Percentiles rank a stretch among this genome's conserved stretches.
These are phyloP conservation scores for Hybognathus amarus DNA, from an alignment of 2,797 vertebrate genomes.

Conservation along the genomic window DNA sequence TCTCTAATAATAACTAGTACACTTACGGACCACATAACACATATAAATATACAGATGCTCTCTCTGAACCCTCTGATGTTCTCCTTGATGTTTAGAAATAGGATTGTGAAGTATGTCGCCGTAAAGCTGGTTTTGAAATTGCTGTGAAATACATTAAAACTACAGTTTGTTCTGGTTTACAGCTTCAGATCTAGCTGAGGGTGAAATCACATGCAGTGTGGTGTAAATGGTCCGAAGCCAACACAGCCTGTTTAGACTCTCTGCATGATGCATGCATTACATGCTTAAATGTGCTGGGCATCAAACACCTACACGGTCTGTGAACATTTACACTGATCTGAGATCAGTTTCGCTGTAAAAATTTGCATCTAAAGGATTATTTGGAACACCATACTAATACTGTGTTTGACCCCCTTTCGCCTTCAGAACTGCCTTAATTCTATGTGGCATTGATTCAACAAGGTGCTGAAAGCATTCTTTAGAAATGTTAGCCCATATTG, in stretches of 20 bases:
- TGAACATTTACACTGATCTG: neutral
- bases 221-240: conserved; percentile 12
- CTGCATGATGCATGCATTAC: conserved; percentile 18
- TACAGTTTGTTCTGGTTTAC: conserved; percentile 11
- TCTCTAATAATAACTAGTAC: conserved; percentile 38
- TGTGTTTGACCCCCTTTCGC: too few relatives aligned
- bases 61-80: conserved; percentile 7
- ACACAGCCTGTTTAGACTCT: conserved; percentile 25
- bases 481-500: too few relatives aligned
- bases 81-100: conserved; percentile 32
- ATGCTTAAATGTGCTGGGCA: conserved; percentile 30
- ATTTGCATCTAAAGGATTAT: too few relatives aligned
- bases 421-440: too few relatives aligned
- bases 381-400: too few relatives aligned
- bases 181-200: conserved; percentile 18
- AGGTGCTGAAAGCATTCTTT: too few relatives aligned
- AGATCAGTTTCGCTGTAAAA: neutral
- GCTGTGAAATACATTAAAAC: conserved; percentile 9
- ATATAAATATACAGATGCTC: neutral
- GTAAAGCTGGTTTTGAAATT: conserved; percentile 22
- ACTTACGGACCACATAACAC: neutral
- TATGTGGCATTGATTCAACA: too few relatives aligned
- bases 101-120: neutral
- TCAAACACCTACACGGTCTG: neutral
- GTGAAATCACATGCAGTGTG: conserved; percentile 2